Percentiles rank a stretch among this genome's conserved stretches.
Conservation (phyloP, 2,113 vertebrate genomes). For the Tragulus kanchil region DNA sequence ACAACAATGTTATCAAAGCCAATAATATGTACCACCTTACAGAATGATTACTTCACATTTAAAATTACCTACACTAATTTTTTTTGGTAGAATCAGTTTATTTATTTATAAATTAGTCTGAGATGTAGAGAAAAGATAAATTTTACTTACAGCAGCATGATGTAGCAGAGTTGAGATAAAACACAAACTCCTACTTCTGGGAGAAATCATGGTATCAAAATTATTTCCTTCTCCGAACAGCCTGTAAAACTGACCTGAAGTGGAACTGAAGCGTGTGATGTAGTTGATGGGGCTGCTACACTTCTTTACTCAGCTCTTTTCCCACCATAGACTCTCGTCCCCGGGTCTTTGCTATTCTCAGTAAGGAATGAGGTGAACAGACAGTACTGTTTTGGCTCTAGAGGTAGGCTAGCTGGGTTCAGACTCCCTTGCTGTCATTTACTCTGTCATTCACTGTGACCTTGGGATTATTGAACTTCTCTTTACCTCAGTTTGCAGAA, state of each 20-base stretch:
- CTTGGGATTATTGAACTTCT: background rate
- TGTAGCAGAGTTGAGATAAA: conserved; percentile 40
- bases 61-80: conserved; percentile 15
- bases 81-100: background rate
- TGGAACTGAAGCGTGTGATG: background rate
- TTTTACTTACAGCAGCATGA: background rate
- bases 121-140: conserved; percentile 38
- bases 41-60: conserved; percentile 31
- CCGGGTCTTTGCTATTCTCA: background rate
- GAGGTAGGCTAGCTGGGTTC: background rate
- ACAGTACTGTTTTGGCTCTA: background rate
- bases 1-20: conserved; percentile 1
- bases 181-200: conserved; percentile 7
- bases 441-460: background rate
- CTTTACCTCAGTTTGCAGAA: background rate
- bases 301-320: background rate
- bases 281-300: background rate
- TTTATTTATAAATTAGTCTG: conserved; percentile 24
- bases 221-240: background rate
- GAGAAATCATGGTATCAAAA: background rate
- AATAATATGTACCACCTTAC: background rate
- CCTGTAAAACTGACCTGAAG: conserved; percentile 19
- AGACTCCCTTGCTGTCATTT: background rate
- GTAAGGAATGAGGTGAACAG: background rate
- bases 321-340: background rate